These are phyloP conservation scores for Petrocephalus schoutedeni DNA, from an alignment of 2,797 vertebrate species.

Conservation along the genomic window DNA sequence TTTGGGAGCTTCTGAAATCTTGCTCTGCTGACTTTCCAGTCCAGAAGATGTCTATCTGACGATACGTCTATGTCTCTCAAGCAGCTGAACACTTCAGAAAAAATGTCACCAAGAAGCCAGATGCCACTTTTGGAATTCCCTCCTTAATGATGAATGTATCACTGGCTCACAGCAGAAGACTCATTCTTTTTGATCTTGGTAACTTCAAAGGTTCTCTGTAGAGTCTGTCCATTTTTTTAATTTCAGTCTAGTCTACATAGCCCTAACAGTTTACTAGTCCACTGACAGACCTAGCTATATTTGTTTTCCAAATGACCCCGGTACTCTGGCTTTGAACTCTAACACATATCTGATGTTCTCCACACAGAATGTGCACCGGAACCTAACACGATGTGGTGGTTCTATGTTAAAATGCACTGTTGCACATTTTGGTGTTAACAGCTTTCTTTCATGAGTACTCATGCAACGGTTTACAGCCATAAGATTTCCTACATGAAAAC, in stretches of 20 bases:
- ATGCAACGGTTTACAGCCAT: neutral
- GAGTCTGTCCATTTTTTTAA: neutral
- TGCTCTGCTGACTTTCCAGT: neutral
- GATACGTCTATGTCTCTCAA: neutral
- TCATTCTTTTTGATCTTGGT: neutral
- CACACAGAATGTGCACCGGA: neutral
- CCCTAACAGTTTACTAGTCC: neutral
- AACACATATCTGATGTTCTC: neutral
- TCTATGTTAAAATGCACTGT: neutral
- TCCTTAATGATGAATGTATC: neutral
- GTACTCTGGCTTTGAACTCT: too few relatives aligned
- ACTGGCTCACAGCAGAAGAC: neutral
- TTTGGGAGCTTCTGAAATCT: neutral
- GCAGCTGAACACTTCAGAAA: neutral
- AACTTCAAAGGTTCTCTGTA: neutral
- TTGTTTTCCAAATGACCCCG: neutral
- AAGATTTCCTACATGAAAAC: neutral
- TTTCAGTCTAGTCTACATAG: neutral
- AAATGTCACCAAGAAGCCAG: neutral
- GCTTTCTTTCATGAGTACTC: neutral
- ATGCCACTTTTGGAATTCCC: neutral
- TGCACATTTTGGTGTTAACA: neutral
- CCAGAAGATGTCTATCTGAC: neutral
- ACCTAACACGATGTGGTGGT: neutral
- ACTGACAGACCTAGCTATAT: neutral